Percentiles rank a stretch among this genome's conserved stretches.
These are phyloP conservation scores for Plumapathes pennacea DNA, from an alignment of 92 coral and sea anemone genomes.

Conservation along the genomic window DNA sequence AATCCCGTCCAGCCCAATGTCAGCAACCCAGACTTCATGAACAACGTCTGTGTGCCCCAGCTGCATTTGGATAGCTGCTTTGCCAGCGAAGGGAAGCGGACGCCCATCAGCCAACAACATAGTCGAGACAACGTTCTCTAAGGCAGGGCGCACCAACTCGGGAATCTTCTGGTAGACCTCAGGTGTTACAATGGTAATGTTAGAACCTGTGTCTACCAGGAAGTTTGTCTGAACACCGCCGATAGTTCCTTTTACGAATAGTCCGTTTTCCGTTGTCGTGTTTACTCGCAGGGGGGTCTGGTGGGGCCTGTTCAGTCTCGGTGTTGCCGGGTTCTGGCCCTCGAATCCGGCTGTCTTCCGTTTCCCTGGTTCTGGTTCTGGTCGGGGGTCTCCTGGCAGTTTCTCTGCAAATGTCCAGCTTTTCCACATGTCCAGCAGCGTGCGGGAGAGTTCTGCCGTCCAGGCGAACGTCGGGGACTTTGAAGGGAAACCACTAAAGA, in stretches of 20 bases:
- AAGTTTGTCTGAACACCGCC: slow-evolving; percentile 4
- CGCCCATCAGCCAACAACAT: slow-evolving; percentile 18
- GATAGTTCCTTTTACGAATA: not conserved
- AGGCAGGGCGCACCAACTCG: slow-evolving; percentile 8
- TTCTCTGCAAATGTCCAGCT: slow-evolving; percentile 3
- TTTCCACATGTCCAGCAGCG: slow-evolving; percentile 31
- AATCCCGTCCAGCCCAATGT: slow-evolving; percentile 23
- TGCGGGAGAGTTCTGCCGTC: not conserved
- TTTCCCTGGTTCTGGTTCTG: not conserved
- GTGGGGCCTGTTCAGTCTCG: not conserved
- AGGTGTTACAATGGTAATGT: slow-evolving; percentile 20
- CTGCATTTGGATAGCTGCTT: not conserved
- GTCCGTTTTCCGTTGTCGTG: slow-evolving; percentile 1
- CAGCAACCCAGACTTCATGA: slow-evolving; percentile 11
- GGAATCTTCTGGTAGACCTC: slow-evolving; percentile 8
- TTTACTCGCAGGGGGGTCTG: not conserved
- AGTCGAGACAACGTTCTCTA: slow-evolving; percentile 1
- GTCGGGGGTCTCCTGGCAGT: slow-evolving; percentile 5
- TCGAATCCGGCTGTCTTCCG: not conserved
- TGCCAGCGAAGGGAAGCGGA: slow-evolving; percentile 21
- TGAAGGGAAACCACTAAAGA: too few species aligned
- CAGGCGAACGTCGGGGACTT: not conserved
- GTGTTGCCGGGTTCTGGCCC: slow-evolving; percentile 5
- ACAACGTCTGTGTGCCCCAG: slow-evolving; percentile 1
- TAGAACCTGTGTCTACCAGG: slow-evolving; percentile 20